Evolutionary conservation across 2,888 invertebrate species (phyloP), one percentile per base, ranked within the genome.

Genomic region (Drosophila pseudotalamancana): DNA sequence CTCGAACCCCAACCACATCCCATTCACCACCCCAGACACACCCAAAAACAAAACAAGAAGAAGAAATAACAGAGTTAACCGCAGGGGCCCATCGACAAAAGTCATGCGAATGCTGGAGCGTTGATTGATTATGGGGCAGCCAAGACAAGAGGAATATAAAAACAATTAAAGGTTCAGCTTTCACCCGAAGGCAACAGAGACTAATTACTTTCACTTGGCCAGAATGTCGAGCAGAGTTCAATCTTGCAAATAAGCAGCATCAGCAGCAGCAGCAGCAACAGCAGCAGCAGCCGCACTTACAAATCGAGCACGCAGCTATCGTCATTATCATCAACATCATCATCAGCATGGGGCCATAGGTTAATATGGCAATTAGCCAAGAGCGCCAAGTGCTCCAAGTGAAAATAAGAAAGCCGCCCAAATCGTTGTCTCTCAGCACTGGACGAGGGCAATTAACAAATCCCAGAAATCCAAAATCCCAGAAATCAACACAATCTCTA

Each of bases 361-460:
- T 85, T 82, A 80, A 82, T 80, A 77, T 66, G 86, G 83, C 80
- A 80, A 80, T 80, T 82, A 87, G 77, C 77, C 73, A 73, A 69
- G 32, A 57, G 35, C 35, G 18, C 18, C 31, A 61, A 60, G 39
- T 55, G 23, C 21, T 14, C 6, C 40, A 40, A 45, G 51, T 42
- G 59, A 61, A 70, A 75, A 46, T 65, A 59, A 66, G 71, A 83
- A 77, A 84, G 72, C 72, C 67, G 18, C 12, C 18, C 56, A 4
- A 21, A 21, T 21, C n/a, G 21, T 29, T 23, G 21, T 29, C 29
- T 23, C 50, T 16, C 29, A 27, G 32, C 42, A 35, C n/a, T n/a
- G n/a, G 48, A 39, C 43, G 1, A 1, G 25, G 25, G 32, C 69
- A 63, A 73, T 77, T 77, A 77, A 66, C 57, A 45, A 63, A 48